phyloP scores from a whole-genome alignment of 2,888 invertebrate genomes.

The Xanthia icteritia region DNA sequence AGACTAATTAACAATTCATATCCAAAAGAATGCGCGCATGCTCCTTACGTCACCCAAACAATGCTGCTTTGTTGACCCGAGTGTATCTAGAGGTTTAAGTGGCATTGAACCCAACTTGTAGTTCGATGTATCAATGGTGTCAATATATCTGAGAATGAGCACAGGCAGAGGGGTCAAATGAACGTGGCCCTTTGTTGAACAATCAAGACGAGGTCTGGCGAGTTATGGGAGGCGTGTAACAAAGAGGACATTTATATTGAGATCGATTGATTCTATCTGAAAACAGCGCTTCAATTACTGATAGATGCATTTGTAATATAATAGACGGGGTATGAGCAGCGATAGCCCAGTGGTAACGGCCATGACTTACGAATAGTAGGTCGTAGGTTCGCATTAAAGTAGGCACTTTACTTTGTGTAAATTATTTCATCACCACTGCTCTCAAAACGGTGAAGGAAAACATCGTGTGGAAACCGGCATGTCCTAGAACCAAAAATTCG shows the following conservation, averaged over 20 bases:
- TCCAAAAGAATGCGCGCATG: conserved; percentile 74
- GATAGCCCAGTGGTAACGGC: no score
- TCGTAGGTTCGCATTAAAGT: no score
- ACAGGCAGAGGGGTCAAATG: conserved; percentile 74
- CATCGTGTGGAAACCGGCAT: no score
- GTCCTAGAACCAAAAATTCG: no score
- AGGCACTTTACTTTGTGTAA: no score
- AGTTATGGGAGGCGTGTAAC: conserved; percentile 24
- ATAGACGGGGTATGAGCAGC: no score
- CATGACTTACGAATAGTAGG: no score
- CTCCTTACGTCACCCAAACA: conserved; percentile 73
- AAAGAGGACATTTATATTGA: conserved; percentile 24
- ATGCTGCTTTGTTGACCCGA: conserved; percentile 70
- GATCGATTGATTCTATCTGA: conserved; percentile 26
- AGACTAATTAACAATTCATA: conserved; percentile 75
- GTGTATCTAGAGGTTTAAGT: conserved; percentile 65
- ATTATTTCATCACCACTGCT: no score
- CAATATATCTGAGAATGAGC: conserved; percentile 76
- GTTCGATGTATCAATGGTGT: conserved; percentile 75
- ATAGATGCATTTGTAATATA: background rate
- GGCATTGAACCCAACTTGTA: conserved; percentile 77
- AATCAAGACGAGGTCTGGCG: conserved; percentile 54
- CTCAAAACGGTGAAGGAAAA: no score
- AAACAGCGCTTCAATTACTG: background rate
- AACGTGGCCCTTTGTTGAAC: conserved; percentile 71